A percentile compares a stretch with the other conserved stretches of the same genome.
Conservation (phyloP, 2,113 vertebrate species). For the Salminus brasiliensis region DNA sequence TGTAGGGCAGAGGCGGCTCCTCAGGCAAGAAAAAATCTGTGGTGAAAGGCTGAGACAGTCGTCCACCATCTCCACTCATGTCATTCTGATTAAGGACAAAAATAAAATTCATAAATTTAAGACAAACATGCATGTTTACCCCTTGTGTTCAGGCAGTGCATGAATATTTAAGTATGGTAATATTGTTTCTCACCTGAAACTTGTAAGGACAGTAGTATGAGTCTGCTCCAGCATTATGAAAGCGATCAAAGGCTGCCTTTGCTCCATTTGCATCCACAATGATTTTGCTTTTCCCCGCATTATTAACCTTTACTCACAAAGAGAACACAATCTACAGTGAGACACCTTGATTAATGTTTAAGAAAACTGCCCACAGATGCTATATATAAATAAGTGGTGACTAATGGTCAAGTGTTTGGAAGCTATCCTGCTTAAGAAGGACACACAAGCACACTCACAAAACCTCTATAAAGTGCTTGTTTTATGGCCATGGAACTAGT, state of each 20-base stretch:
- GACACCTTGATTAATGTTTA: not conserved
- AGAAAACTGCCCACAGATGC: not conserved
- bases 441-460: no score
- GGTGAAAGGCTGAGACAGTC: slow-evolving; percentile 32
- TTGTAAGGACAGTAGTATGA: slow-evolving; percentile 56
- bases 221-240: slow-evolving; percentile 53
- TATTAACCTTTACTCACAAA: slow-evolving; percentile 54
- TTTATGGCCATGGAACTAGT: no score
- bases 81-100: slow-evolving; percentile 52
- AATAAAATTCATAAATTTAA: not conserved
- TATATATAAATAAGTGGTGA: not conserved
- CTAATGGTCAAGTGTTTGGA: no score
- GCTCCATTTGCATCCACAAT: slow-evolving; percentile 45
- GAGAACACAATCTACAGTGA: not conserved
- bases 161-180: not conserved
- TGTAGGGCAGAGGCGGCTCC: slow-evolving; percentile 40
- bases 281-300: slow-evolving; percentile 57
- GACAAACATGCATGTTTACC: not conserved
- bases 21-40: slow-evolving; percentile 51
- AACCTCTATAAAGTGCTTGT: no score
- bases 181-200: slow-evolving; percentile 63
- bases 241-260: slow-evolving; percentile 64
- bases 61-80: slow-evolving; percentile 35
- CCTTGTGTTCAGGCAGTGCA: not conserved
- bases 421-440: no score